Percentiles rank a stretch among this genome's conserved stretches.
Conservation (phyloP, 2,113 vertebrate genomes). For the Poecile atricapillus region DNA sequence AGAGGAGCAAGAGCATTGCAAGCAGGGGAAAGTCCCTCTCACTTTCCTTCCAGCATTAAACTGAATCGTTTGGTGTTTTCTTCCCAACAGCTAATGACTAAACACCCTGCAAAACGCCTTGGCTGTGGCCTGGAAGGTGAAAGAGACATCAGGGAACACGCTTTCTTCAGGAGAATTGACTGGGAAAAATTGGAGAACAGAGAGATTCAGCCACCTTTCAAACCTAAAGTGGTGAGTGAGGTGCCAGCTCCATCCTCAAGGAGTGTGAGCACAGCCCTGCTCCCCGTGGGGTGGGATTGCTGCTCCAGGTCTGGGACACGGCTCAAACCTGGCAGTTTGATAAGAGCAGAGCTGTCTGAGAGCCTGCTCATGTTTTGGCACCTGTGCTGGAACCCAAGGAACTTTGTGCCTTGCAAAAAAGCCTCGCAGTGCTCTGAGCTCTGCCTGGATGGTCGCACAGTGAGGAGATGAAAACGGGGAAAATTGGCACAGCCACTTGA, state of each 20-base stretch:
- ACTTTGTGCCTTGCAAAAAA: neutral
- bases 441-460: rapidly evolving
- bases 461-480: neutral
- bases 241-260: neutral
- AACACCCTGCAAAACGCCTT: constrained; percentile 93
- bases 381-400: neutral
- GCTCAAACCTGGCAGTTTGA: neutral
- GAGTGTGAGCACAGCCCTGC: neutral
- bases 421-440: neutral
- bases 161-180: constrained; percentile 97
- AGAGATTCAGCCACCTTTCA: constrained; percentile 96
- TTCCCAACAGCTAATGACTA: constrained; percentile 89
- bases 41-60: neutral
- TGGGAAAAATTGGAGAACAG: constrained; percentile 92
- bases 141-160: constrained; percentile 90
- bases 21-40: neutral
- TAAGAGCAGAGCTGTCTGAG: neutral
- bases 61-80: neutral
- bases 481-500: neutral
- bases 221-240: constrained; percentile 96
- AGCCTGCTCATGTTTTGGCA: neutral
- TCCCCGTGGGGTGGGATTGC: neutral
- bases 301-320: neutral
- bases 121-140: constrained; percentile 91
- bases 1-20: neutral